Base-by-base conservation (phyloP, 2,797 vertebrate species). In the Geotrypetes seraphini region DNA sequence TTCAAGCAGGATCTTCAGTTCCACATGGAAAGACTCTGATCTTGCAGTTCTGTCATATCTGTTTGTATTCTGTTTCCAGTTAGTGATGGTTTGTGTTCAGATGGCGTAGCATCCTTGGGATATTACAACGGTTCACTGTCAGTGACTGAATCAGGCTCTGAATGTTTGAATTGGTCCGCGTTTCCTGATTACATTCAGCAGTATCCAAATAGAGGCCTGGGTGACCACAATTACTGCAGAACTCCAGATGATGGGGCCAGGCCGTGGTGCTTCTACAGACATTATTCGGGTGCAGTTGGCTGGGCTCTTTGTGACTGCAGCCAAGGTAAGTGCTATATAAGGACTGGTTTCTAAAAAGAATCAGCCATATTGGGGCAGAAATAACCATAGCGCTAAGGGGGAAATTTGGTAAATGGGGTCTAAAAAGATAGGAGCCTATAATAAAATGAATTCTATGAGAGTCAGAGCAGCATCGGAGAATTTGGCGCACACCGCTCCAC, bases 281-380 rank as follows among this genome's bases (percentile, higher is more conserved):
- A 91, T 19, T 75, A 61, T 15, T 89, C 88, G 0, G 90, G 90
- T 24, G 79, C 84, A 30, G 82, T 92, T 0, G 75, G 86, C 29
- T 95, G 91, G 91, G 85, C 89, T 33, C 90, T 85, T 75, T 95
- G 90, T 2, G 88, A 93, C 75, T 93, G 91, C 32, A 87, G 85
- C 53, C 88, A 90, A 47, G 91, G 91, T 92, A 60, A 57, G 64
- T 20, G 12, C 30, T 31, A 13, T 4, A 28, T 3, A 0, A 0
- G 7, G n/a, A 21, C 19, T 7, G 29, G n/a, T n/a, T 44, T 17
- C 16, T 9, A 3, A n/a, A n/a, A n/a, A n/a, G n/a, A n/a, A n/a
- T n/a, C n/a, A n/a, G n/a, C n/a, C n/a, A n/a, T n/a, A n/a, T n/a
- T n/a, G n/a, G n/a, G n/a, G n/a, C n/a, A n/a, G n/a, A n/a, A n/a